A percentile compares a stretch with the other conserved stretches of the same genome.
phyloP scores from a whole-genome alignment of 2,888 invertebrate species.

The Sphecodes monilicornis region DNA sequence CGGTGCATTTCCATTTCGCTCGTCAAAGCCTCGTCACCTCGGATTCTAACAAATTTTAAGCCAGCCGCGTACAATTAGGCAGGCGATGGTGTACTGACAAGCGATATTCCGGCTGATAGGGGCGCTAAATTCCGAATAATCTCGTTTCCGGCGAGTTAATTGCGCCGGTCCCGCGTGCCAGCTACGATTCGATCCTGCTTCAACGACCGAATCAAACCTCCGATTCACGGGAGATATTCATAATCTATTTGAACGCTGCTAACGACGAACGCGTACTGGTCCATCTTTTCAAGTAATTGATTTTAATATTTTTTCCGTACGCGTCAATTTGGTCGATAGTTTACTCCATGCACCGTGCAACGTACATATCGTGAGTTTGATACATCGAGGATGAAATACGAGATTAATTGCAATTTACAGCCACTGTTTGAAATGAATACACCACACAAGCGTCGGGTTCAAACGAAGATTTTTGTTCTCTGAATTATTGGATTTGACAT shows the following conservation, averaged over 20 bases:
- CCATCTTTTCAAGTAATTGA: slow-evolving; percentile 8
- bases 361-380: not conserved
- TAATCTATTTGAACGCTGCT: not conserved
- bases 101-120: slow-evolving; percentile 52
- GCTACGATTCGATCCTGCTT: slow-evolving; percentile 34
- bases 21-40: slow-evolving; percentile 48
- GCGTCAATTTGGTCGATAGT: not conserved
- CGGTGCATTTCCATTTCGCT: slow-evolving; percentile 38
- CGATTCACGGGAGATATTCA: slow-evolving; percentile 29
- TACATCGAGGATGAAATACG: too few species aligned
- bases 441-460: not conserved
- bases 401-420: slow-evolving; percentile 5
- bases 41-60: slow-evolving; percentile 45
- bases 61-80: slow-evolving; percentile 41
- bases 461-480: not conserved
- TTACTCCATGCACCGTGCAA: too few species aligned
- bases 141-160: slow-evolving; percentile 50
- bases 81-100: slow-evolving; percentile 30
- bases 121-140: slow-evolving; percentile 49
- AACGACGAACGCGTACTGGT: not conserved
- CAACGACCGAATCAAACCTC: slow-evolving; percentile 25
- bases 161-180: slow-evolving; percentile 24
- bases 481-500: not conserved
- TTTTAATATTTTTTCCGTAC: not conserved
- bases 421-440: not conserved